These are phyloP conservation scores for Cacoxenus indagator DNA, from an alignment of 2,888 invertebrate genomes.

Conservation along the genomic window DNA sequence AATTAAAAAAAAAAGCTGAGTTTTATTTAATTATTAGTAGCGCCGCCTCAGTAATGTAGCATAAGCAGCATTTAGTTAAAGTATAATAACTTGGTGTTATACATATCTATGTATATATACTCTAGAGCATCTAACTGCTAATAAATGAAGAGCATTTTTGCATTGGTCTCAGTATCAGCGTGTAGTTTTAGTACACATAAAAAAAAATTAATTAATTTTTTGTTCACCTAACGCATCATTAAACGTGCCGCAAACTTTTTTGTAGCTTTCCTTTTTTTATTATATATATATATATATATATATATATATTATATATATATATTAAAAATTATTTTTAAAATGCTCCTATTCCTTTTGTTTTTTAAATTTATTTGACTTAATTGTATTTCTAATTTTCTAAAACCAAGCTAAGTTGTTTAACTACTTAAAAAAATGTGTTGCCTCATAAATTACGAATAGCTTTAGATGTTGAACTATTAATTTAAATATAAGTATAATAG, in stretches of 20 bases:
- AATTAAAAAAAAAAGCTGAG: too few species aligned
- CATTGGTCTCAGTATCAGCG: neutral
- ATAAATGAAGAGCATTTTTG: too few species aligned
- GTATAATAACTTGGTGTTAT: neutral
- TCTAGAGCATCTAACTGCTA: neutral
- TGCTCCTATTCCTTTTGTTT: conserved; percentile 14
- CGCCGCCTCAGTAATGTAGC: too few species aligned
- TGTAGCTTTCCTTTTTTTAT: neutral
- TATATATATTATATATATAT: too few species aligned
- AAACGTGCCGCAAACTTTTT: too few species aligned
- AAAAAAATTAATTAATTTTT: too few species aligned
- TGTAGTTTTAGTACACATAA: neutral
- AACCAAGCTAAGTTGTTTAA: neutral
- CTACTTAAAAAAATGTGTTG: neutral
- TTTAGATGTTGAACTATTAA: conserved; percentile 52
- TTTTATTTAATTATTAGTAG: too few species aligned
- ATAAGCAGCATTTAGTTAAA: too few species aligned
- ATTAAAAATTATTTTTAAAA: too few species aligned
- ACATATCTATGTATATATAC: neutral
- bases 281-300: too few species aligned
- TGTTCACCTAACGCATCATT: too few species aligned
- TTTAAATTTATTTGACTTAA: conserved; percentile 14
- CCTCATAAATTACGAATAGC: neutral
- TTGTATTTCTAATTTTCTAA: conserved; percentile 20
- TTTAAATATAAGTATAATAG: conserved; percentile 27